These are phyloP conservation scores for Daktulosphaira vitifoliae DNA, from an alignment of 1,140 invertebrate species.

Conservation along the genomic window DNA sequence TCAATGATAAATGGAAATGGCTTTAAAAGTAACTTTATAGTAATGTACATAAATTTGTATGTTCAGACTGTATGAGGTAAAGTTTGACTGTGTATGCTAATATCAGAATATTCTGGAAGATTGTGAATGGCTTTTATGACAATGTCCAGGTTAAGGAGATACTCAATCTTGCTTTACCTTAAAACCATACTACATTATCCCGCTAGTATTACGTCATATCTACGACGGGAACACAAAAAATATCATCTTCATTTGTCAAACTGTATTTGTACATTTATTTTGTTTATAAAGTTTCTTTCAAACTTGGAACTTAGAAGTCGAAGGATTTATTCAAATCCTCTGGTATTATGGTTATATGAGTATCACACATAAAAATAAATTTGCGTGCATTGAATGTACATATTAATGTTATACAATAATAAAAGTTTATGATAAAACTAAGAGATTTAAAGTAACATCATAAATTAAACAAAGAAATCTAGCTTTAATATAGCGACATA, in stretches of 20 bases:
- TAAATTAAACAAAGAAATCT: too few species aligned
- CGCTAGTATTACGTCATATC: background rate
- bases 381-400: too few species aligned
- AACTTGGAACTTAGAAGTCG: background rate
- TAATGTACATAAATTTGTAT: background rate
- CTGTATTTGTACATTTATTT: slow-evolving; percentile 3
- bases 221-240: background rate
- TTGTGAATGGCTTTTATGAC: slow-evolving; percentile 4
- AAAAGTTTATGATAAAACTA: too few species aligned
- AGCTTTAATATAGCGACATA: too few species aligned
- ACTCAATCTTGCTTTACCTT: slow-evolving; percentile 20
- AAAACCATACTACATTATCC: slow-evolving; percentile 26
- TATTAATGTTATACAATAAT: too few species aligned
- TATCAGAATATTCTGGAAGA: slow-evolving; percentile 16
- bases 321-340: background rate
- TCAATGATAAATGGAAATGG: too few species aligned
- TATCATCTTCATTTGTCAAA: slow-evolving; percentile 19
- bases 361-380: too few species aligned
- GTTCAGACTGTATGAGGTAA: slow-evolving; percentile 3
- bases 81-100: slow-evolving; percentile 11
- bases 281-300: background rate
- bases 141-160: slow-evolving; percentile 14
- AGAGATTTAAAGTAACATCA: too few species aligned
- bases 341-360: too few species aligned
- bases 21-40: too few species aligned